Evolutionary conservation across 2,888 invertebrate genomes (phyloP).

Genomic region (Anoncus sp.): DNA sequence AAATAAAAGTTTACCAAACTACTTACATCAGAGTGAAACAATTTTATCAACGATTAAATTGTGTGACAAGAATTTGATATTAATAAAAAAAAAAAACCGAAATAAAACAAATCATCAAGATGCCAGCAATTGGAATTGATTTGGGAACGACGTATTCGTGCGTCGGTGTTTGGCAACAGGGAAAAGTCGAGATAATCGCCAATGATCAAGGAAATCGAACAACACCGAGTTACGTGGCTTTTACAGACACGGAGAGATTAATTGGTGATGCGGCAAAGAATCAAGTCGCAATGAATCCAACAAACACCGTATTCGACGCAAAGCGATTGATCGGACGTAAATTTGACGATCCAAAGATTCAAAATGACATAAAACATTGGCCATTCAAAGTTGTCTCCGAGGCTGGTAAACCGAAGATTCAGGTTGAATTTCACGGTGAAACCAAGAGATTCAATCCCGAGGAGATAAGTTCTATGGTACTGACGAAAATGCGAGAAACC

Average conservation of each 20-base stretch:
- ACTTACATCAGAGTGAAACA: neutral
- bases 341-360: constrained; percentile 85
- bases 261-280: constrained; percentile 82
- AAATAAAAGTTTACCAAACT: constrained; percentile 17
- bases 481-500: constrained; percentile 87
- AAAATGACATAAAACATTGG: constrained; percentile 92
- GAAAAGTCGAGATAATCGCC: constrained; percentile 77
- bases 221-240: constrained; percentile 90
- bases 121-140: constrained; percentile 86
- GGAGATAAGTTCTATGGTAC: constrained; percentile 89
- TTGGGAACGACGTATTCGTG: constrained; percentile 86
- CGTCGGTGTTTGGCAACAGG: constrained; percentile 76
- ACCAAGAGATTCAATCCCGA: constrained; percentile 88
- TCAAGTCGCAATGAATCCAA: constrained; percentile 89
- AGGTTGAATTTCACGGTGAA: constrained; percentile 88
- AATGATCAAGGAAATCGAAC: constrained; percentile 89
- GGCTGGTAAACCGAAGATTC: constrained; percentile 88
- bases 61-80: neutral
- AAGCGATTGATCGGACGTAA: constrained; percentile 86
- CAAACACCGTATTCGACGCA: constrained; percentile 89
- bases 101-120: constrained; percentile 74
- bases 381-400: constrained; percentile 90
- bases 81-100: constrained; percentile 33
- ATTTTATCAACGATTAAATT: neutral
- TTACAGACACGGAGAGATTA: constrained; percentile 81